A percentile compares a stretch with the other conserved stretches of the same genome.
These are phyloP conservation scores for Hestina assimilis DNA, from an alignment of 1,140 invertebrate species.

Conservation along the genomic window DNA sequence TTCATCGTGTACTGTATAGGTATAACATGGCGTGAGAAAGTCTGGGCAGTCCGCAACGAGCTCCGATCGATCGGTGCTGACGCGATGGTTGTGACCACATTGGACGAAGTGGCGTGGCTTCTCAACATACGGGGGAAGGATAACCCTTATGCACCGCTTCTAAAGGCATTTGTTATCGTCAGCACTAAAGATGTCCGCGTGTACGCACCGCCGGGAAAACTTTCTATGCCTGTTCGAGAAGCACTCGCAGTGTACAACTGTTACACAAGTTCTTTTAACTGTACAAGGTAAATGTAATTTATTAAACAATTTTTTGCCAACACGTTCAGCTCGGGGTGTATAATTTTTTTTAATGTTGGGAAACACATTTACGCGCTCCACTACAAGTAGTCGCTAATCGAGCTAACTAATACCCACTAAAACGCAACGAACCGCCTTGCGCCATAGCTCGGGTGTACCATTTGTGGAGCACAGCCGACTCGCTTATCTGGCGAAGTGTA, in stretches of 20 bases:
- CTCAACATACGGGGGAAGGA: constrained; percentile 97
- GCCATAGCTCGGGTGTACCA: no score
- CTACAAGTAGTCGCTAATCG: no score
- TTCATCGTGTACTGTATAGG: constrained; percentile 60
- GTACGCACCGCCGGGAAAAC: constrained; percentile 81
- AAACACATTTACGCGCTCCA: not conserved
- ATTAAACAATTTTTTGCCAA: not conserved
- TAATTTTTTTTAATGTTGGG: not conserved
- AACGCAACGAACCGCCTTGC: no score
- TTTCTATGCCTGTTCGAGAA: constrained; percentile 77
- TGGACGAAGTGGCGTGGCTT: constrained; percentile 96
- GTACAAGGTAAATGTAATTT: constrained; percentile 80
- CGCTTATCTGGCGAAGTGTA: no score
- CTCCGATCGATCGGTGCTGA: constrained; percentile 84
- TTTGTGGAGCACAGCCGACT: no score
- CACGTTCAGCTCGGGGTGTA: no score
- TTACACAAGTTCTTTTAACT: constrained; percentile 76
- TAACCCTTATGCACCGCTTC: constrained; percentile 92
- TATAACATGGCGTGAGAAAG: constrained; percentile 85
- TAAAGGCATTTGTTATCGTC: constrained; percentile 86
- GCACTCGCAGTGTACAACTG: constrained; percentile 80
- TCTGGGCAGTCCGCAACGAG: constrained; percentile 82
- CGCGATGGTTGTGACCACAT: constrained; percentile 90
- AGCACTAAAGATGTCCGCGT: constrained; percentile 81
- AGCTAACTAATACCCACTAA: no score